Evolutionary conservation across 2,113 vertebrate genomes (phyloP).

Genomic region (Seriola dumerili): DNA sequence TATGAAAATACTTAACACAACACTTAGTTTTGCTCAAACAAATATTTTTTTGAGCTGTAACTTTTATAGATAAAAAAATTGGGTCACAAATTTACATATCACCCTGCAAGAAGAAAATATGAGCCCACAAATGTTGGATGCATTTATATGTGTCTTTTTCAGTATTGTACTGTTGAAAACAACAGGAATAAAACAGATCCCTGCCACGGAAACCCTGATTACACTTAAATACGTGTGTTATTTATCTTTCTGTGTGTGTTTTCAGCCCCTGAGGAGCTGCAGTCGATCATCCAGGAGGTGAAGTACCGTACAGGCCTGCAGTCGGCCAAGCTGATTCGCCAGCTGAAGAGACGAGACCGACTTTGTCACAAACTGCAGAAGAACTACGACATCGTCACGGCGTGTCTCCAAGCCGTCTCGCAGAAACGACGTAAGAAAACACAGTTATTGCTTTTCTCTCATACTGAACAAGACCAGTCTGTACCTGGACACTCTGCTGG

Average conservation of each 20-base stretch:
- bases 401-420: slow-evolving; percentile 95
- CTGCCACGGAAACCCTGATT: not conserved
- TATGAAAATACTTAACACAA: no score
- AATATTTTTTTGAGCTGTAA: no score
- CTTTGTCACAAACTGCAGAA: slow-evolving; percentile 91
- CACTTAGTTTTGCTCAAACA: no score
- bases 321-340: slow-evolving; percentile 93
- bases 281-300: slow-evolving; percentile 89
- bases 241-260: not conserved
- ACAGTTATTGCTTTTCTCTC: not conserved
- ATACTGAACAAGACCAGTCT: not conserved
- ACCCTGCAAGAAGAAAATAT: no score
- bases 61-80: no score
- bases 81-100: no score
- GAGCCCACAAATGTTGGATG: no score
- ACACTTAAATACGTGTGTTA: no score
- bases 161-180: no score
- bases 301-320: slow-evolving; percentile 90
- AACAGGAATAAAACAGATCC: not conserved
- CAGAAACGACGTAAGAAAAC: slow-evolving; percentile 93
- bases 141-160: no score
- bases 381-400: slow-evolving; percentile 94
- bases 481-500: no score
- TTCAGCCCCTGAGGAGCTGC: slow-evolving; percentile 88
- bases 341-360: slow-evolving; percentile 93